Evolutionary conservation across 1,140 invertebrate species (phyloP), one percentile per base, ranked within the genome.

Genomic region (Platorchestia sp.): DNA sequence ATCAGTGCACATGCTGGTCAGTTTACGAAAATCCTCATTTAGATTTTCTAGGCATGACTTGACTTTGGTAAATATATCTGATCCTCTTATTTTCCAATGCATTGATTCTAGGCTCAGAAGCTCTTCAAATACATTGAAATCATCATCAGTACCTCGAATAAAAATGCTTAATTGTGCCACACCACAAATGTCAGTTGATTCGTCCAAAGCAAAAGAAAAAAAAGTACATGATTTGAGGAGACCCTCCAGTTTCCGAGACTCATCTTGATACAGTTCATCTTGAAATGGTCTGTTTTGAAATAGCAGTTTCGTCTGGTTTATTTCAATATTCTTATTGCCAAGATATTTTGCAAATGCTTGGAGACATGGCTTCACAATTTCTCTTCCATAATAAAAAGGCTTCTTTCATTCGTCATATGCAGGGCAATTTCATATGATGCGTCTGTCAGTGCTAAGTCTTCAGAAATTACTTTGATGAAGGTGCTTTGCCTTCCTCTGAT

Each of bases 1-100:
- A 53, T 93, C 95, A 93, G 90, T 95, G 93, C 95, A 95, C 86
- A 95, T 45, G 59, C 89, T 95, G 95, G 95, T 95, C 43, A 95
- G 90, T 95, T 95, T 95, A 59, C 47, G 45, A 95, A 19, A 95
- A 93, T 95, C 95, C 95, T 45, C 41, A n/a, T 42, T n/a, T n/a
- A 42, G 86, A n/a, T 42, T 87, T 87, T 87, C 86, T n/a, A 87
- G 36, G 36, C 36, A 6, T 87, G 86, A 87, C 47, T 51, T 51
- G 47, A 51, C 47, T 51, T 51, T n/a, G n/a, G n/a, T n/a, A n/a
- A n/a, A n/a, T n/a, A n/a, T n/a, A n/a, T n/a, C n/a, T n/a, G n/a
- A n/a, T 51, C 47, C 47, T 51, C 47, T 51, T 51, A 19, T 51
- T 51, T 51, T 51, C 47, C 47, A 6, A 51, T 51, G 47, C 47